Evolutionary conservation across 2,113 vertebrate genomes (phyloP).

Genomic region (Oriolus oriolus): DNA sequence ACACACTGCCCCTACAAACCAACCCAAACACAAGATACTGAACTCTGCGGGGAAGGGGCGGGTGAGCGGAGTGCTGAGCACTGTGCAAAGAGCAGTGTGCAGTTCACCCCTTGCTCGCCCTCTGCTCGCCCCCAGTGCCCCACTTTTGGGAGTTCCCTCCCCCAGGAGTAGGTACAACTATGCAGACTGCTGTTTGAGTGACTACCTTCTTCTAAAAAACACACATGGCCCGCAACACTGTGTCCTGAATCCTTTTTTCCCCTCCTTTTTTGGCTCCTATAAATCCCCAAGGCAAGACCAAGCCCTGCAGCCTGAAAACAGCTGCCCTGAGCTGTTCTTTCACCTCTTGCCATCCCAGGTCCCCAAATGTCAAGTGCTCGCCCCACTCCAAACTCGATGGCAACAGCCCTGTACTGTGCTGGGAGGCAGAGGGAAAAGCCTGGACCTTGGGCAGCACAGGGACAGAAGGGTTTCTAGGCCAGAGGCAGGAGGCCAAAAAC

Average conservation of each 20-base stretch:
- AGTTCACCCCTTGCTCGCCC: neutral
- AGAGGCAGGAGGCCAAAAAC: neutral
- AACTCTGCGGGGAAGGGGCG: neutral
- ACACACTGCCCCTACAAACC: neutral
- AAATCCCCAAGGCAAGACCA: neutral
- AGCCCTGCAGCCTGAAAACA: neutral
- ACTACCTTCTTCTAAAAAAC: neutral
- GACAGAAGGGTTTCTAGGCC: neutral
- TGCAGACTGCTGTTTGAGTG: accelerated
- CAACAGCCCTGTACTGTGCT: neutral
- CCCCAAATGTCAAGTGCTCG: accelerated
- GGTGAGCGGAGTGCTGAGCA: neutral
- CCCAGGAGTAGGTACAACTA: neutral
- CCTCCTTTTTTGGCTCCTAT: neutral
- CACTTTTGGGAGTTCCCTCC: neutral
- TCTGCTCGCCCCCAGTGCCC: neutral
- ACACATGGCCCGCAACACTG: accelerated
- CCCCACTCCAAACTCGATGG: accelerated
- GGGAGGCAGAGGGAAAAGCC: neutral
- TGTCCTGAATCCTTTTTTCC: neutral
- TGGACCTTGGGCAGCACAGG: neutral
- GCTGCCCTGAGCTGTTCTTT: neutral
- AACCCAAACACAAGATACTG: slow-evolving; percentile 13
- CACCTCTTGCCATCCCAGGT: neutral
- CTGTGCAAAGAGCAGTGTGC: neutral